Evolutionary conservation across 2,888 invertebrate genomes (phyloP).

Genomic region (Pinctada fucata): DNA sequence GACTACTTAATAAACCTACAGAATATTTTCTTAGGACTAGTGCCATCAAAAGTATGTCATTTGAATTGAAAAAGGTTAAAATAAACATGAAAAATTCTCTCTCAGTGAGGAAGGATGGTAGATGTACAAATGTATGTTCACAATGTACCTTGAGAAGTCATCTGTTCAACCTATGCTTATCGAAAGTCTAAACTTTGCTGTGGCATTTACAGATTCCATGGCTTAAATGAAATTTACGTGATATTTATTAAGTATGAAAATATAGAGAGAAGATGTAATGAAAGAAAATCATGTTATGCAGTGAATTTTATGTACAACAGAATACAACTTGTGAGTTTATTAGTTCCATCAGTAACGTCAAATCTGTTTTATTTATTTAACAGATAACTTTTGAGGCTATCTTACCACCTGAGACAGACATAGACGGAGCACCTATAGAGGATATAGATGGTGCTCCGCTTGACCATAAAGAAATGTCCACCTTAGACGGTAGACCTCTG

Average conservation of each 20-base stretch:
- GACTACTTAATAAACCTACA: constrained; percentile 92
- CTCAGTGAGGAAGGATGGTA: not conserved
- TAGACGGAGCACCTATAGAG: constrained; percentile 74
- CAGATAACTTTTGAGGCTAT: constrained; percentile 17
- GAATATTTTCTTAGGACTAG: constrained; percentile 91
- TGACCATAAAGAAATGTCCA: constrained; percentile 37
- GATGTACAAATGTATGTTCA: too few species aligned
- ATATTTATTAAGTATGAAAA: too few species aligned
- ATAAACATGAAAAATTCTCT: not conserved
- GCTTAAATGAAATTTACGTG: too few species aligned
- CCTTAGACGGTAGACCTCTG: constrained; percentile 43
- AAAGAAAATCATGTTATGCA: too few species aligned
- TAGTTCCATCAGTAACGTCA: not conserved
- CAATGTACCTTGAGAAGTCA: too few species aligned
- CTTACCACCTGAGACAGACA: constrained; percentile 54
- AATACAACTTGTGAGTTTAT: too few species aligned
- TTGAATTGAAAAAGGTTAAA: not conserved
- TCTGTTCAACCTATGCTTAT: too few species aligned
- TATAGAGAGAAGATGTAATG: too few species aligned
- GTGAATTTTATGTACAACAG: too few species aligned
- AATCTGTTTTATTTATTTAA: not conserved
- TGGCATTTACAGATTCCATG: too few species aligned
- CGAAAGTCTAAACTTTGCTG: too few species aligned
- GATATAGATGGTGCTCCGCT: constrained; percentile 70
- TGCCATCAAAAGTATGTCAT: constrained; percentile 53